Percentiles rank a stretch among this genome's conserved stretches.
Evolutionary conservation across 1,140 invertebrate species (phyloP).

Genomic region (Adoxophyes honmai): DNA sequence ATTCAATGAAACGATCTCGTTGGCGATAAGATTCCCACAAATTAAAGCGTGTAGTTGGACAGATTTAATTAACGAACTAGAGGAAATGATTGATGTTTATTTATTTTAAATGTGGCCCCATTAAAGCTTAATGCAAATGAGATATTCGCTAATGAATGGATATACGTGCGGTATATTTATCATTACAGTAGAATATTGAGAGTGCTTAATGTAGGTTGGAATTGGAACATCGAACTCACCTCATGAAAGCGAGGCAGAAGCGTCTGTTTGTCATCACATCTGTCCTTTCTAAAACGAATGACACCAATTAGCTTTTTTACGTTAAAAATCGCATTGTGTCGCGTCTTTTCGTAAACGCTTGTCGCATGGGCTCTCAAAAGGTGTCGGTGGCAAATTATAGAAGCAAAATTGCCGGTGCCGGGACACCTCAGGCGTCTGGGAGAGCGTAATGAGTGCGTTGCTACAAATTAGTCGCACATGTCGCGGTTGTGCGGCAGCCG

Average conservation of each 20-base stretch:
- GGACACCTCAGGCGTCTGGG: slow-evolving; percentile 63
- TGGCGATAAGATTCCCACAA: slow-evolving; percentile 21
- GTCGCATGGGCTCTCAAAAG: slow-evolving; percentile 32
- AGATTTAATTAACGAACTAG: slow-evolving; percentile 12
- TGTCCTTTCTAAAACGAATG: too few species aligned
- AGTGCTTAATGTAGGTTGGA: too few species aligned
- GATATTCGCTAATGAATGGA: background rate
- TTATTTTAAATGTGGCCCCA: background rate
- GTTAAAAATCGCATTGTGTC: slow-evolving; percentile 9
- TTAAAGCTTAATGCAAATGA: background rate
- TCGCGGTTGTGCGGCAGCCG: slow-evolving; percentile 64
- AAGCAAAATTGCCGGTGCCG: slow-evolving; percentile 58
- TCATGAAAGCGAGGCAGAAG: too few species aligned
- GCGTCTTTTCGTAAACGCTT: slow-evolving; percentile 17
- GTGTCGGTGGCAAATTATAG: slow-evolving; percentile 63
- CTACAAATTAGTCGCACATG: slow-evolving; percentile 73
- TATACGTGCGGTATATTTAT: too few species aligned
- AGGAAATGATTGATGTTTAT: slow-evolving; percentile 12
- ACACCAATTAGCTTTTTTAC: too few species aligned
- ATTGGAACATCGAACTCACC: too few species aligned
- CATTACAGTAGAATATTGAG: too few species aligned
- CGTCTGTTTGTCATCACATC: too few species aligned
- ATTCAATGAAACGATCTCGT: slow-evolving; percentile 28
- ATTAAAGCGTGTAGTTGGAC: slow-evolving; percentile 15
- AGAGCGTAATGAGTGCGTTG: slow-evolving; percentile 57